A percentile compares a stretch with the other conserved stretches of the same genome.
phyloP scores from a whole-genome alignment of 1,140 invertebrate genomes.

The Bombus ignitus region DNA sequence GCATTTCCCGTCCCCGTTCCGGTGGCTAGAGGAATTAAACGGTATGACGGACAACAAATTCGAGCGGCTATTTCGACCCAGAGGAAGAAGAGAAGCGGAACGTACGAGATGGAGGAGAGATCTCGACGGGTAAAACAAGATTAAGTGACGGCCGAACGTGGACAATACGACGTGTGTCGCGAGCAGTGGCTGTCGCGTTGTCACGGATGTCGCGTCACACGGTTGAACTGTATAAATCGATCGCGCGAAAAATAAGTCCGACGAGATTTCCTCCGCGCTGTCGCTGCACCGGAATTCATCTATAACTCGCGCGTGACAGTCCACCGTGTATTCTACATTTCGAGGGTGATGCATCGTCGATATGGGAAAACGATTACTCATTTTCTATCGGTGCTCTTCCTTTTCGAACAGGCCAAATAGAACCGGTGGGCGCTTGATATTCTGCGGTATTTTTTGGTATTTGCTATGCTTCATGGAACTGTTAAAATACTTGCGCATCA shows the following conservation, averaged over 20 bases:
- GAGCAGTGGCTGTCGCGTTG: slow-evolving; percentile 47
- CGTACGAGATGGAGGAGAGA: slow-evolving; percentile 11
- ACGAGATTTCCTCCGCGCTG: slow-evolving; percentile 15
- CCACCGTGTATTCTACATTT: background rate
- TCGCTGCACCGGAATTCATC: slow-evolving; percentile 25
- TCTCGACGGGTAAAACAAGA: slow-evolving; percentile 56
- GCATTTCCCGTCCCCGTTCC: background rate
- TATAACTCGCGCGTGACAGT: slow-evolving; percentile 21
- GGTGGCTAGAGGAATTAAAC: background rate
- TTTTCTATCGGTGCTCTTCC: background rate
- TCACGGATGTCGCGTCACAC: slow-evolving; percentile 52
- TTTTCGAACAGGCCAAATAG: background rate
- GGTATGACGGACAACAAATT: slow-evolving; percentile 55
- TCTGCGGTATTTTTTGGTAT: background rate
- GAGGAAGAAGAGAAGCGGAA: background rate
- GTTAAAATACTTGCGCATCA: background rate
- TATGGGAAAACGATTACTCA: slow-evolving; percentile 30
- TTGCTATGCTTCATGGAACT: background rate
- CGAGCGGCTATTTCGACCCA: background rate
- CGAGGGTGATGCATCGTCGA: slow-evolving; percentile 20
- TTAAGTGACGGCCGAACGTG: slow-evolving; percentile 59
- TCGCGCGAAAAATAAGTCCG: slow-evolving; percentile 48
- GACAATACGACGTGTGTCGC: slow-evolving; percentile 67
- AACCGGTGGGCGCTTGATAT: background rate
- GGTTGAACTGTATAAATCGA: slow-evolving; percentile 63